Evolutionary conservation across 2,888 invertebrate genomes (phyloP), one percentile per base, ranked within the genome.

Genomic region (Eilema griseolum): DNA sequence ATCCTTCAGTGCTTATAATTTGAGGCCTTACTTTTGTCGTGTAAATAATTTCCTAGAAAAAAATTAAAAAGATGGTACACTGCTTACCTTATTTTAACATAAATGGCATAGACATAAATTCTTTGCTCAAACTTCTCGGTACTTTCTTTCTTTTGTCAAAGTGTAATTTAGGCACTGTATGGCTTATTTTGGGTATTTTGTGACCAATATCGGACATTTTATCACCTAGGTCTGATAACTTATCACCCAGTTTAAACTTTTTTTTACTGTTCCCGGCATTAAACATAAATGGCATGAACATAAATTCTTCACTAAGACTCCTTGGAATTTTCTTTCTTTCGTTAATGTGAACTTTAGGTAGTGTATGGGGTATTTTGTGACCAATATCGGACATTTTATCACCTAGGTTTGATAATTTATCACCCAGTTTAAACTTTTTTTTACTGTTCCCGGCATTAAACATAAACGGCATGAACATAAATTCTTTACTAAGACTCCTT

Each of bases 341-440:
- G 20, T 57, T 66, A 56, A 57, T 20, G 10, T 57, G 31, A 11
- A 57, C 16, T 33, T 57, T 66, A 28, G 24, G 57, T 16, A 66
- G 16, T 20, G 33, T 57, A 24, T 24, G 56, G 2, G 66, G 37
- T 20, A 66, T 24, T 33, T 66, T 66, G 16, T 57, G 20, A 11
- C 56, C 52, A 11, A 66, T 10, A 3, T 20, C 57, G 24, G 66
- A 57, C 56, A 66, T 57, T 26, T 57, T 57, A 0, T 66, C 24
- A 20, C 66, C 66, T 52, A 66, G 24, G 24, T 66, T 10, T 57
- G 66, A 24, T 16, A 66, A 37, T 57, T 57, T 66, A 20, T 66
- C 56, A 46, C 60, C 41, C 16, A 60, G 12, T 37, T 60, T 26
- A 26, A 37, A 60, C 26, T 31, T 26, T 31, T 41, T 63, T n/a